These are phyloP conservation scores for Mellilla xanthometata DNA, from an alignment of 2,888 invertebrate species.

Conservation along the genomic window DNA sequence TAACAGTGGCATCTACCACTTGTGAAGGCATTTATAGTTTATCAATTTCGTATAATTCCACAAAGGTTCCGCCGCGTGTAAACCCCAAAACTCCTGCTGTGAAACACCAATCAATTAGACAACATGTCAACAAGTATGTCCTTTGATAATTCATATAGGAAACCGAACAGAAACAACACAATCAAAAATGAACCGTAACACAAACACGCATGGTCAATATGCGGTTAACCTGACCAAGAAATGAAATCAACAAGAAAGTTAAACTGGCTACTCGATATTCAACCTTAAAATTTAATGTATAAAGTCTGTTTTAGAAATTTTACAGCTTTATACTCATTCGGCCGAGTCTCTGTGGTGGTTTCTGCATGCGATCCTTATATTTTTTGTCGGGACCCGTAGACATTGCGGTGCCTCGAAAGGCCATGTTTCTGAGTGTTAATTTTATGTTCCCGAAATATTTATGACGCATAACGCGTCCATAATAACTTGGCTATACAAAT, in stretches of 20 bases:
- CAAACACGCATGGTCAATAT: conserved; percentile 57
- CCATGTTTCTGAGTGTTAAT: conserved; percentile 81
- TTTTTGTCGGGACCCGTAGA: conserved; percentile 75
- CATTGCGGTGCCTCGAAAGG: conserved; percentile 78
- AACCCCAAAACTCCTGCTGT: conserved; percentile 71
- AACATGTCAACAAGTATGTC: conserved; percentile 82
- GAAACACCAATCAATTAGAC: conserved; percentile 82
- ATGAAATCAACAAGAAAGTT: conserved; percentile 37
- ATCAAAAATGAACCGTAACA: conserved; percentile 64
- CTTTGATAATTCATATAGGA: conserved; percentile 70
- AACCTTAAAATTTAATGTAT: conserved; percentile 20
- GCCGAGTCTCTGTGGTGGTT: conserved; percentile 52
- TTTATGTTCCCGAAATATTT: conserved; percentile 82
- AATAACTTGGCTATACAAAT: conserved; percentile 78
- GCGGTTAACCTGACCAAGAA: conserved; percentile 46
- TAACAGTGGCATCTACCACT: conserved; percentile 78
- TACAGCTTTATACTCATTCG: conserved; percentile 43
- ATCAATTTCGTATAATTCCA: conserved; percentile 79
- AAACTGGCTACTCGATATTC: conserved; percentile 41
- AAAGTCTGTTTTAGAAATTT: conserved; percentile 23
- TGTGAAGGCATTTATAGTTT: conserved; percentile 74
- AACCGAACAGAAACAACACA: conserved; percentile 48
- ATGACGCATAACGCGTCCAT: conserved; percentile 79
- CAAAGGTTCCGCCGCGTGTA: conserved; percentile 75
- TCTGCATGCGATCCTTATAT: conserved; percentile 73